Base-by-base conservation (phyloP, 1,140 invertebrate genomes). In the Lordiphosa mommai region DNA sequence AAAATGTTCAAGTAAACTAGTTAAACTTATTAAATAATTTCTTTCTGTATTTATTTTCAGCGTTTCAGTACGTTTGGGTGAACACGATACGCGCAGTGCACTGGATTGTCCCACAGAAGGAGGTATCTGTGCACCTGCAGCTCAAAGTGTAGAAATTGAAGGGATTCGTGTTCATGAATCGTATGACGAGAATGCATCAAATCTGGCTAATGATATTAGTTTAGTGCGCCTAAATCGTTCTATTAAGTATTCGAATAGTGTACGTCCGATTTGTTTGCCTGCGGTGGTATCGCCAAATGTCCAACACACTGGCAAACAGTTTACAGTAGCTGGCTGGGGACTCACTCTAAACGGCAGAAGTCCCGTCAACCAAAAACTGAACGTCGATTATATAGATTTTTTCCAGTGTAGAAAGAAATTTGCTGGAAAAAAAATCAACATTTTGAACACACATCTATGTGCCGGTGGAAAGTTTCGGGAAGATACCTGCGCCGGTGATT, bases 261-360 rank as follows among this genome's bases (percentile, higher is more conserved):
- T 93, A 2, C 74, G 88, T 38, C 92, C 92, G 2, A 92, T 93
- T 50, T 93, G 93, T 51, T 66, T 93, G 60, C 86, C 90, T 27
- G 72, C 77, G 20, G 56, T 53, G 6, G 52, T 73, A 16, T 50
- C 50, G 5, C 38, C 49, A 9, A 67, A 74, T 29, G 12, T 37
- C 3, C 43, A 57, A 1, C 48, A 36, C 2, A 33, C 60, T 0
- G 85, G 72, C 4, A 70, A 74, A 44, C 77, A 27, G 20, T 88
- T 93, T 0, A 91, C 90, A 13, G 91, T 92, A 0, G 93, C 93
- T 0, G 94, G 94, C 0, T 95, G 17, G 17, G n/a, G n/a, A n/a
- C n/a, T n/a, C n/a, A n/a, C n/a, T n/a, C n/a, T n/a, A n/a, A n/a
- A n/a, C n/a, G n/a, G n/a, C n/a, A n/a, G n/a, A n/a, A n/a, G n/a